Percentiles rank a stretch among this genome's conserved stretches.
Conservation (phyloP, 2,888 invertebrate genomes). For the Griposia aprilina region DNA sequence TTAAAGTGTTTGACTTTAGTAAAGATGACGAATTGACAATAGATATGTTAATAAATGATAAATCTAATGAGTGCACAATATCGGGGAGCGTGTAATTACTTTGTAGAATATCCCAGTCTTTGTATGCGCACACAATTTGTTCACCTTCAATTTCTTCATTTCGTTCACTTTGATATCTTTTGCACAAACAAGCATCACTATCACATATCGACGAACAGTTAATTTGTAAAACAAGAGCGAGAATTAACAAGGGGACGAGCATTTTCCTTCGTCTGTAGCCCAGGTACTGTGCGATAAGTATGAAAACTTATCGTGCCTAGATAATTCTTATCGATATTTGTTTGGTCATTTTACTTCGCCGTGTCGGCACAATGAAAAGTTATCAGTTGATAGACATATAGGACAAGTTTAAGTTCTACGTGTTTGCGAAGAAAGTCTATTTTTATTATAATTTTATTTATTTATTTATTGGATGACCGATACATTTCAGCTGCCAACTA, state of each 20-base stretch:
- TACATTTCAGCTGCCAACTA: constrained; percentile 12
- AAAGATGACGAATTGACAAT: constrained; percentile 70
- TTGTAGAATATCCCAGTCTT: constrained; percentile 63
- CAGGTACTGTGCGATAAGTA: constrained; percentile 63
- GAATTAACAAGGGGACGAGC: constrained; percentile 65
- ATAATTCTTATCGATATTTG: constrained; percentile 73
- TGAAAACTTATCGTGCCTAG: constrained; percentile 76
- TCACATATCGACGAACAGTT: constrained; percentile 78
- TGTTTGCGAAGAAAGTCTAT: constrained; percentile 10
- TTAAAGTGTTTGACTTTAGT: constrained; percentile 76
- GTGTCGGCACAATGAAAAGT: constrained; percentile 41
- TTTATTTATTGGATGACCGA: constrained; percentile 19
- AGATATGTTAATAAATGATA: constrained; percentile 81
- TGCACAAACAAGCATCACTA: constrained; percentile 74
- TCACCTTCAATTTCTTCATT: constrained; percentile 77
- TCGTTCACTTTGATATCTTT: constrained; percentile 66
- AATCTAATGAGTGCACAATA: constrained; percentile 77
- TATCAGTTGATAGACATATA: constrained; percentile 52
- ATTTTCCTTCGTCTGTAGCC: constrained; percentile 65
- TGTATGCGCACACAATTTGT: constrained; percentile 80
- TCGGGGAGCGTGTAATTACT: constrained; percentile 75
- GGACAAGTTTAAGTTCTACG: constrained; percentile 19
- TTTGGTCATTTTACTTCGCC: constrained; percentile 81
- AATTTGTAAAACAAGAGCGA: constrained; percentile 67
- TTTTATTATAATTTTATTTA: background rate